phyloP scores from a whole-genome alignment of 2,888 invertebrate species.

The Sphinx pinastri region DNA sequence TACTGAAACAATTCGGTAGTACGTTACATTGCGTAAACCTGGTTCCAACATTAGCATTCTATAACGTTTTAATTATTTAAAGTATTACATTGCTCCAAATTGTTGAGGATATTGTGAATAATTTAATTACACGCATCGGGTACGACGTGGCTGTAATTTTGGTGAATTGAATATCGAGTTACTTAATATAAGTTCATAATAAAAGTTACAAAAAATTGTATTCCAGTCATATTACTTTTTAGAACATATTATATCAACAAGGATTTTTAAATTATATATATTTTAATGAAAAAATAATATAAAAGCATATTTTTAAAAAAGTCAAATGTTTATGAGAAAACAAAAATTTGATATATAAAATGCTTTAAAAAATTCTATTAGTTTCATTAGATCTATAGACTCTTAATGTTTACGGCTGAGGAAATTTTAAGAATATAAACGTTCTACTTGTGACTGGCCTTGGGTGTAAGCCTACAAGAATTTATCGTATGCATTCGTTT shows the following conservation, averaged over 20 bases:
- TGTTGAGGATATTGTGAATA: background rate
- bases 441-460: conserved; percentile 34
- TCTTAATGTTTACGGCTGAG: conserved; percentile 37
- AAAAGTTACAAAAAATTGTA: too few relatives aligned
- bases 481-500: conserved; percentile 35
- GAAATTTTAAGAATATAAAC: conserved; percentile 35
- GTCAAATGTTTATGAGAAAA: too few relatives aligned
- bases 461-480: conserved; percentile 38
- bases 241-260: too few relatives aligned
- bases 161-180: background rate
- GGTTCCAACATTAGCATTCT: conserved; percentile 21
- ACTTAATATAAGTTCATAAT: too few relatives aligned
- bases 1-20: conserved; percentile 11
- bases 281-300: too few relatives aligned
- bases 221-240: too few relatives aligned
- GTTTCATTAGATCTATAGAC: background rate
- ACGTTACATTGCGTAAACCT: background rate
- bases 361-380: too few relatives aligned
- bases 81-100: conserved; percentile 21
- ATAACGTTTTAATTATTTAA: conserved; percentile 27
- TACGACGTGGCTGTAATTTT: background rate
- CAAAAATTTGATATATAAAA: too few relatives aligned
- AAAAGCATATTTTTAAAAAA: too few relatives aligned
- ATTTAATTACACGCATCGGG: conserved; percentile 14
- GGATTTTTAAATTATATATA: too few relatives aligned